Evolutionary conservation across 92 coral and sea anemone genomes (phyloP), one percentile per base, ranked within the genome.

Genomic region (Actinostola sp.): DNA sequence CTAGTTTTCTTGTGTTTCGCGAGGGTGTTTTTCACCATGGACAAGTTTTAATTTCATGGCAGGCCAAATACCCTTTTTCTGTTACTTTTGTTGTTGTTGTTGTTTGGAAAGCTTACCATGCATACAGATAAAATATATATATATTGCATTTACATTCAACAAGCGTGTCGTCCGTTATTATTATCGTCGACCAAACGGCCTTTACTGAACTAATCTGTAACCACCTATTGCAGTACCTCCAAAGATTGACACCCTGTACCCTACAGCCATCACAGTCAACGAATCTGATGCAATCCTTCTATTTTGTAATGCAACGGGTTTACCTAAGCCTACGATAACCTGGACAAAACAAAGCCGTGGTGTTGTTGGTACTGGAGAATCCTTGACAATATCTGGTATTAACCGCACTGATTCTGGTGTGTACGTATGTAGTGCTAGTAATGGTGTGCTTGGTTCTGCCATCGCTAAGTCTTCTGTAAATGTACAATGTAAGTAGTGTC

Each of bases 281-380:
- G 88, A 83, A 56, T 67, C 67, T 16, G 61, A 61, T 31, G 61
- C 73, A 0, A 38, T 51, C 26, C 41, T 20, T 9, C 4, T 83
- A 26, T 83, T 59, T 63, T 83, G 88, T 54, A 76, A 83, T 43
- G 88, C 82, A 27, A 68, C 78, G 26, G 88, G 88, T 23, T 59
- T 76, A 5, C 88, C 88, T 7, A 50, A 48, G 35, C 88, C 88
- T n/a, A 31, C 49, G 9, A 70, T 83, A 9, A 48, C 65, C 32
- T 83, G 88, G 88, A 34, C 41, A 32, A 77, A 70, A 17, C 20
- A 33, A 59, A 67, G 69, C 3, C 73, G 68, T 0, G 36, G 19
- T 24, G 32, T 61, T 2, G 14, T 82, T 13, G 60, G 44, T 7
- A 26, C 36, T 17, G 87, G 82, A 41, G 60, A 82, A 6, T 9